phyloP scores from a whole-genome alignment of 2,888 invertebrate genomes.

The Arrhopalites spinosus region DNA sequence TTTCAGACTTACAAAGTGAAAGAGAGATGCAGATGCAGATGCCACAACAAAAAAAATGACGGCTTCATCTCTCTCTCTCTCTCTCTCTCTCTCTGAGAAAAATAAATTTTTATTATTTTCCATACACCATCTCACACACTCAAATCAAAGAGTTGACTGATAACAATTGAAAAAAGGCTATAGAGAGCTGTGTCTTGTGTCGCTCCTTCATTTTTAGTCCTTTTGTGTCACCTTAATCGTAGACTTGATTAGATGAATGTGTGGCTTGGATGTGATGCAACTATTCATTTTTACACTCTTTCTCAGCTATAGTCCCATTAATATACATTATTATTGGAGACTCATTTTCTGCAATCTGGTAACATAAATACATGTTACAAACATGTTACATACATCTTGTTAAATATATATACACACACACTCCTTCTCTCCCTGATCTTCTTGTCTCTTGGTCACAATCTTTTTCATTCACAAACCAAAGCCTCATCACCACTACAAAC shows the following conservation, averaged over 20 bases:
- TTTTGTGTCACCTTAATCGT: constrained; percentile 6
- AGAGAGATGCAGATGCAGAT: neutral
- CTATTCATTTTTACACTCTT: too few species aligned
- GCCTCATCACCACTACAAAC: too few species aligned
- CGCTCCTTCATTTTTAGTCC: neutral
- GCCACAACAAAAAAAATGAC: neutral
- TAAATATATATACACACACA: too few species aligned
- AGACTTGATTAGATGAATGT: neutral
- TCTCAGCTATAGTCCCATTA: too few species aligned
- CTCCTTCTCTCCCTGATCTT: too few species aligned
- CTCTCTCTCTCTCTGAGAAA: neutral
- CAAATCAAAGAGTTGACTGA: neutral
- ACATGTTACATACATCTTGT: too few species aligned
- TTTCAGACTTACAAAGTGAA: too few species aligned
- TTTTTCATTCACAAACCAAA: too few species aligned
- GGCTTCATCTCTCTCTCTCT: neutral
- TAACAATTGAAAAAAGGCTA: neutral
- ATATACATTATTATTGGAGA: too few species aligned
- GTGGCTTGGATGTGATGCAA: too few species aligned
- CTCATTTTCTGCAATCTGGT: too few species aligned
- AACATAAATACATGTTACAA: neutral
- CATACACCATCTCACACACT: neutral
- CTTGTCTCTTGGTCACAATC: too few species aligned
- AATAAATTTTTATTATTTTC: neutral
- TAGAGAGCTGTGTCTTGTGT: neutral